Percentiles rank a stretch among this genome's conserved stretches.
Conservation (phyloP, 2,113 vertebrate species). For the Pogonocichla stellata region DNA sequence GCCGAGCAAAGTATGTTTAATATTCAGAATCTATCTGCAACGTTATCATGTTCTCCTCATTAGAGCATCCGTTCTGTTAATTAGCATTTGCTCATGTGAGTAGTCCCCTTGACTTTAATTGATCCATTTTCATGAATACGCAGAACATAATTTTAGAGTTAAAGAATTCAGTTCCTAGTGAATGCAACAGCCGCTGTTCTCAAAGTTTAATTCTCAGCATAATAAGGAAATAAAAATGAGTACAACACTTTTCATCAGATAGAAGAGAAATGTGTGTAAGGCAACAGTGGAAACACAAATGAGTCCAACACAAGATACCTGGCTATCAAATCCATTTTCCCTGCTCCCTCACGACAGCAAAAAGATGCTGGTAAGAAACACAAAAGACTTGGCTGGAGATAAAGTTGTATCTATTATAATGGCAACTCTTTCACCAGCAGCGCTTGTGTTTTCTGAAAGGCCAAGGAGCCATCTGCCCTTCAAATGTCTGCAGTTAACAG, state of each 20-base stretch:
- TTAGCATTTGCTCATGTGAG: slow-evolving; percentile 64
- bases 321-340: neutral
- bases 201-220: slow-evolving; percentile 25
- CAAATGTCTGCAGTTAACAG: neutral
- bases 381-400: neutral
- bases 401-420: neutral
- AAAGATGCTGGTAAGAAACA: neutral
- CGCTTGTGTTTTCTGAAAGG: neutral
- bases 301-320: neutral
- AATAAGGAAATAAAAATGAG: slow-evolving; percentile 44
- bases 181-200: neutral
- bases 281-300: neutral
- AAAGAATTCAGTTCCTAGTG: slow-evolving; percentile 22
- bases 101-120: slow-evolving; percentile 64
- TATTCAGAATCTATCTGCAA: slow-evolving; percentile 54
- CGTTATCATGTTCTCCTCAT: slow-evolving; percentile 60
- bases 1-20: slow-evolving; percentile 9
- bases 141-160: slow-evolving; percentile 51
- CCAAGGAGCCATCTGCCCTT: slow-evolving; percentile 7
- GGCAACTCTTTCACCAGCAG: neutral
- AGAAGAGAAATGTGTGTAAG: neutral
- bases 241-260: slow-evolving; percentile 23
- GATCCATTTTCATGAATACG: slow-evolving; percentile 60
- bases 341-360: neutral
- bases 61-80: slow-evolving; percentile 58